phyloP scores from a whole-genome alignment of 2,113 vertebrate genomes.

The Campylorhamphus procurvoides region DNA sequence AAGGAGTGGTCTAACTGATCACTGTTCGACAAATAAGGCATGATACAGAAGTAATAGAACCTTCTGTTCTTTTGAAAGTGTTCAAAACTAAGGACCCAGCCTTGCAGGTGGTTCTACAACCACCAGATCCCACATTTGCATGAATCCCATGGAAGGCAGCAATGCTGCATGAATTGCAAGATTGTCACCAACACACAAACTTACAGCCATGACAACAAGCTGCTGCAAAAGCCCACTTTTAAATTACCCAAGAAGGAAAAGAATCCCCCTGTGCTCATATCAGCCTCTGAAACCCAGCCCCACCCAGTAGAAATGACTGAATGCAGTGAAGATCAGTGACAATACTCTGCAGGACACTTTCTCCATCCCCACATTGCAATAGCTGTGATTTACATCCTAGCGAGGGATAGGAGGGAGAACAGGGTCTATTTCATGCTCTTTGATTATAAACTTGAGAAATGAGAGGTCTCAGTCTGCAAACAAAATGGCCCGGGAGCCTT shows the following conservation, averaged over 20 bases:
- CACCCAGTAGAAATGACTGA: neutral
- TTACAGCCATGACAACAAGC: neutral
- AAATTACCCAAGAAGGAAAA: neutral
- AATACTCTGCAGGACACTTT: neutral
- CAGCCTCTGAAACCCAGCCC: neutral
- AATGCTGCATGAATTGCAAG: neutral
- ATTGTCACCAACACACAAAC: neutral
- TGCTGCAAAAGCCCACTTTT: neutral
- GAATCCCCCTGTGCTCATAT: neutral
- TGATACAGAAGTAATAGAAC: neutral
- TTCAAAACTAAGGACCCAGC: neutral
- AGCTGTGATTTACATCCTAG: neutral
- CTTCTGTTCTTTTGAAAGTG: neutral
- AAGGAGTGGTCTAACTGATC: neutral
- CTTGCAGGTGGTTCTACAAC: neutral
- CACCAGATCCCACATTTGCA: neutral
- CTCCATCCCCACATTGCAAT: neutral
- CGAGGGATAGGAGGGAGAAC: neutral
- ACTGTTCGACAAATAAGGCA: neutral
- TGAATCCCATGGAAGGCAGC: neutral
- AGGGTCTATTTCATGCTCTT: neutral
- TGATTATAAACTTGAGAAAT: neutral
- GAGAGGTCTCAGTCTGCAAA: neutral
- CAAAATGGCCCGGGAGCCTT: neutral
- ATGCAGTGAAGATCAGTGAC: neutral